phyloP scores from a whole-genome alignment of 2,113 vertebrate genomes.

The Mobula hypostoma region DNA sequence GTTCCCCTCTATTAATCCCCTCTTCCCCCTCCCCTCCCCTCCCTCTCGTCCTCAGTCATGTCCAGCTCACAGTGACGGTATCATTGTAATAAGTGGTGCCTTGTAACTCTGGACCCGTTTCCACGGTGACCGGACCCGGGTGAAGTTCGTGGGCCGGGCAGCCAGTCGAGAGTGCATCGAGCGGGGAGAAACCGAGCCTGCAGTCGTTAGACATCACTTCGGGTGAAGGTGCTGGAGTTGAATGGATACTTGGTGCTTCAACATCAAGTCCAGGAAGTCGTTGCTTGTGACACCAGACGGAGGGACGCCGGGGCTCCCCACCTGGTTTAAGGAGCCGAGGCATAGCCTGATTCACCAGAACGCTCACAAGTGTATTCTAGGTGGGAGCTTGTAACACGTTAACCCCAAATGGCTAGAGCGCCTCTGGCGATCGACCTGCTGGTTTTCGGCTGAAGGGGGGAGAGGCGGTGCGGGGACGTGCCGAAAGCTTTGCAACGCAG shows the following conservation, averaged over 20 bases:
- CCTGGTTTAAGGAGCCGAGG: neutral
- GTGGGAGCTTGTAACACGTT: neutral
- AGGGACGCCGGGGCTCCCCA: neutral
- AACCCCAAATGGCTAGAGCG: neutral
- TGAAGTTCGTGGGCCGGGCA: neutral
- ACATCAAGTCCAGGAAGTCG: neutral
- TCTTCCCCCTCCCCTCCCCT: neutral
- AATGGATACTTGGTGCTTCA: conserved; percentile 28
- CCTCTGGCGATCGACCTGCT: no score
- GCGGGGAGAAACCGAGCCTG: neutral
- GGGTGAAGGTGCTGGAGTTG: no score
- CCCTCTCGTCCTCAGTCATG: neutral
- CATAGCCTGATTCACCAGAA: neutral
- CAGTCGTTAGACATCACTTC: no score
- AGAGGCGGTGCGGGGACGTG: no score
- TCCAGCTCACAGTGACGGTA: neutral
- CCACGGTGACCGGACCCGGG: neutral
- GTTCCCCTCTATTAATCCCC: no score
- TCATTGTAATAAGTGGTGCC: neutral
- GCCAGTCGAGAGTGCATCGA: no score
- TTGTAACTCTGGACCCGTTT: neutral
- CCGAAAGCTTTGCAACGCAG: no score
- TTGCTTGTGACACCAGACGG: neutral
- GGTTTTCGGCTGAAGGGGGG: no score
- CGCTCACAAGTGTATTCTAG: conserved; percentile 4